Percentiles rank a stretch among this genome's conserved stretches.
Evolutionary conservation across 2,888 invertebrate genomes (phyloP).

Genomic region (Thecocarcelia acutangulata): DNA sequence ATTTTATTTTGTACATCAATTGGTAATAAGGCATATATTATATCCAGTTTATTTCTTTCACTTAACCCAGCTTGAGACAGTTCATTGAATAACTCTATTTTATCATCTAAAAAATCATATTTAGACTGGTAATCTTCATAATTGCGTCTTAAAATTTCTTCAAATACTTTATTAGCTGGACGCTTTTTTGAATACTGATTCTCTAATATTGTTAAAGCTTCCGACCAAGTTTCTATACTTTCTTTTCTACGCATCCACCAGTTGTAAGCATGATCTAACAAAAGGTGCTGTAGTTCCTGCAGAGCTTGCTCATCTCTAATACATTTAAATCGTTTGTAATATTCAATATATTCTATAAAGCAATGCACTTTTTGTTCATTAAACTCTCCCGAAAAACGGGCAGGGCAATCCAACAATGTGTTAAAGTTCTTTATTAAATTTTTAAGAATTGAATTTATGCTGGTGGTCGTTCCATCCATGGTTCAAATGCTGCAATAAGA

Average conservation of each 20-base stretch:
- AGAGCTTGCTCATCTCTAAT: slow-evolving; percentile 64
- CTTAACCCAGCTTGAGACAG: slow-evolving; percentile 42
- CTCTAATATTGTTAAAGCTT: slow-evolving; percentile 54
- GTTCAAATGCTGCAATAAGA: not conserved
- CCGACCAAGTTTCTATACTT: slow-evolving; percentile 50
- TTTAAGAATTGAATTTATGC: slow-evolving; percentile 50
- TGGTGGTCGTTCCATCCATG: slow-evolving; percentile 47
- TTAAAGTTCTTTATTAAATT: slow-evolving; percentile 51
- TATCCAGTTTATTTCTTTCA: slow-evolving; percentile 58
- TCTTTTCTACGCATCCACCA: slow-evolving; percentile 58
- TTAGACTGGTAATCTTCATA: slow-evolving; percentile 34
- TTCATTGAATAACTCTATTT: slow-evolving; percentile 58
- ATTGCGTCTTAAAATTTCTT: slow-evolving; percentile 44
- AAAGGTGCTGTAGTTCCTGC: slow-evolving; percentile 55
- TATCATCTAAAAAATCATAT: slow-evolving; percentile 54
- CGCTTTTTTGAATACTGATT: slow-evolving; percentile 52
- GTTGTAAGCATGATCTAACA: slow-evolving; percentile 43
- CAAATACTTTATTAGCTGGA: slow-evolving; percentile 43
- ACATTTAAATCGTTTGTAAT: slow-evolving; percentile 61
- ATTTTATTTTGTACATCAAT: slow-evolving; percentile 42
- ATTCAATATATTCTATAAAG: slow-evolving; percentile 64
- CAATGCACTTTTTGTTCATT: slow-evolving; percentile 50
- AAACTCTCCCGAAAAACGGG: slow-evolving; percentile 60
- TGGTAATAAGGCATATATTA: slow-evolving; percentile 63
- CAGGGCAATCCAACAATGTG: slow-evolving; percentile 66